Percentiles rank a stretch among this genome's conserved stretches.
Evolutionary conservation across 2,888 invertebrate species (phyloP).

Genomic region (Drosophila mulleri): DNA sequence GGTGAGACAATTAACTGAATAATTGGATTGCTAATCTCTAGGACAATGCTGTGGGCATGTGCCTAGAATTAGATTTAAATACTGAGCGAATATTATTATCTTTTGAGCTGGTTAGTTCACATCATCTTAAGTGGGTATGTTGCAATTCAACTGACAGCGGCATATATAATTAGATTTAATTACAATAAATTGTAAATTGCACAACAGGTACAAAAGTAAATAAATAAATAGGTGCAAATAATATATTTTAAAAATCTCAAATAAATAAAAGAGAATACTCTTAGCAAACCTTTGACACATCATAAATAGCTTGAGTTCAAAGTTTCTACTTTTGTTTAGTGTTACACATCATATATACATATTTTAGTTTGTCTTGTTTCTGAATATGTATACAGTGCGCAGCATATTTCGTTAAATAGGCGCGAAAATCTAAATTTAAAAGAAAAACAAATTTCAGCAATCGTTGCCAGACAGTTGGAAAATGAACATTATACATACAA

Average conservation of each 20-base stretch:
- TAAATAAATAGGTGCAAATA: too few relatives aligned
- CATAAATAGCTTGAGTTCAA: background rate
- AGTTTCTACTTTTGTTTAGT: background rate
- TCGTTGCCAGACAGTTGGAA: slow-evolving; percentile 30
- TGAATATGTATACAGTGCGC: background rate
- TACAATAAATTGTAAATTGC: too few relatives aligned
- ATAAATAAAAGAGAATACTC: background rate
- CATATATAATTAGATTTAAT: background rate
- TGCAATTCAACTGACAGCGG: too few relatives aligned
- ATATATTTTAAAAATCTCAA: background rate
- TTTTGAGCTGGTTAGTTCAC: slow-evolving; percentile 44
- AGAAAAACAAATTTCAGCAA: background rate
- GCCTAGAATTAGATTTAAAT: slow-evolving; percentile 30
- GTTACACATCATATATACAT: accelerated
- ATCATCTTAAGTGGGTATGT: background rate
- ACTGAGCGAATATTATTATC: slow-evolving; percentile 30
- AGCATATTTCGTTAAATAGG: background rate
- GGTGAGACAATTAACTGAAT: slow-evolving; percentile 84
- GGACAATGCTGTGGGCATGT: slow-evolving; percentile 62
- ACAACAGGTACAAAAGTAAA: background rate
- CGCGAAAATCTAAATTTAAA: background rate
- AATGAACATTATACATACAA: background rate
- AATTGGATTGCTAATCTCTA: slow-evolving; percentile 82
- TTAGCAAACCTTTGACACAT: too few relatives aligned
- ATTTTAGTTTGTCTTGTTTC: background rate